Evolutionary conservation across 2,797 vertebrate genomes (phyloP).

Genomic region (Muscicapa comitata): DNA sequence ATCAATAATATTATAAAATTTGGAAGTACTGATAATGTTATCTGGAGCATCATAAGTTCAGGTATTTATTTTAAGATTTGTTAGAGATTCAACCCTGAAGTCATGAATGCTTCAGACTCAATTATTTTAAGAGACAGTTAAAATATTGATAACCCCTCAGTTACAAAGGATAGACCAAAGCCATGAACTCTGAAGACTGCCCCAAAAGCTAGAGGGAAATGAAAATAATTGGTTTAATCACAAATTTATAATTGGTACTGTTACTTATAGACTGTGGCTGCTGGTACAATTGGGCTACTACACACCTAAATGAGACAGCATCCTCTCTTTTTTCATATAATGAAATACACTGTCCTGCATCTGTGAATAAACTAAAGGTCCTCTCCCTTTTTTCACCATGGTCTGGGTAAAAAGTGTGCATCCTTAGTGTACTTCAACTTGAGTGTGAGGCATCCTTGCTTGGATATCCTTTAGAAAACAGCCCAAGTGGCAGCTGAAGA

Average conservation of each 20-base stretch:
- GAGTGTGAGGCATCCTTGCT: not conserved
- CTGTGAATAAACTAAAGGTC: not conserved
- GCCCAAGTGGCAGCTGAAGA: not conserved
- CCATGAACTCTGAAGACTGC: not conserved
- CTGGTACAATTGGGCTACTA: not conserved
- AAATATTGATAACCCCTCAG: not conserved
- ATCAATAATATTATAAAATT: not conserved
- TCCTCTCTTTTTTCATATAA: not conserved
- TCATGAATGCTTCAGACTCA: not conserved
- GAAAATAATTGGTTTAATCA: not conserved
- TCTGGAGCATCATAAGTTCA: not conserved
- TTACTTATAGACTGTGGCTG: not conserved
- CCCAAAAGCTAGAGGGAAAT: slow-evolving; percentile 14
- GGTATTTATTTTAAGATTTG: not conserved
- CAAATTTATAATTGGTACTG: not conserved
- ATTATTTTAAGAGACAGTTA: not conserved
- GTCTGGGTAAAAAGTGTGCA: not conserved
- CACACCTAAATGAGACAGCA: not conserved
- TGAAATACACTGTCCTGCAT: not conserved
- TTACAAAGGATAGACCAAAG: not conserved
- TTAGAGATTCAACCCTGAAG: not conserved
- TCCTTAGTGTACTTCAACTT: not conserved
- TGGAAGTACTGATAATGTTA: not conserved
- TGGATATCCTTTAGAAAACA: not conserved
- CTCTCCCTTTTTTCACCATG: not conserved